A percentile compares a stretch with the other conserved stretches of the same genome.
Evolutionary conservation across 2,888 invertebrate species (phyloP).

Genomic region (Creontiades dilutus): DNA sequence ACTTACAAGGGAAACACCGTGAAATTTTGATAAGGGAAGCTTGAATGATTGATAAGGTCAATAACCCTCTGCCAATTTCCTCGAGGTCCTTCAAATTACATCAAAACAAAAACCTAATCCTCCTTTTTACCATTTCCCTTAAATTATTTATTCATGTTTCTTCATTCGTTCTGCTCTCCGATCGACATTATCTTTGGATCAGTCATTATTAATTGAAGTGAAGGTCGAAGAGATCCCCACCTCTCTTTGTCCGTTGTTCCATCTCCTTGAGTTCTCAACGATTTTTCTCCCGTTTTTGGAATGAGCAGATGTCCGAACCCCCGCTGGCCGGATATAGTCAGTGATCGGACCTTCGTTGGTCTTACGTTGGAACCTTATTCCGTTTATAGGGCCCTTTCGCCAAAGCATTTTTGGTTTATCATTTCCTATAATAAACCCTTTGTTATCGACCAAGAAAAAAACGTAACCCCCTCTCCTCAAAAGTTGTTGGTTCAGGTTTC

Average conservation of each 20-base stretch:
- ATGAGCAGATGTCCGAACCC: slow-evolving; percentile 50
- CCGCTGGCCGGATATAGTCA: slow-evolving; percentile 37
- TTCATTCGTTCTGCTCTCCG: slow-evolving; percentile 44
- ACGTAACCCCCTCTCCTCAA: no score
- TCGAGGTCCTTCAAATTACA: slow-evolving; percentile 68
- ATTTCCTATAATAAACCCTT: no score
- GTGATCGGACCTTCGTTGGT: neutral
- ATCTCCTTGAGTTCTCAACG: slow-evolving; percentile 47
- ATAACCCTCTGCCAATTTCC: slow-evolving; percentile 67
- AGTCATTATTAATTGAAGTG: slow-evolving; percentile 67
- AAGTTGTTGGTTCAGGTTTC: no score
- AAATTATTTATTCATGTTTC: slow-evolving; percentile 60
- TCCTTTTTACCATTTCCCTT: slow-evolving; percentile 67
- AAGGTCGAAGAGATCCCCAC: slow-evolving; percentile 37
- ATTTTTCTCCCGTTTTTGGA: slow-evolving; percentile 60
- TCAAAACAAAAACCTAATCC: slow-evolving; percentile 70
- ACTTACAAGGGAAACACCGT: slow-evolving; percentile 60
- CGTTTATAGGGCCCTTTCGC: no score
- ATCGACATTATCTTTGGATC: slow-evolving; percentile 68
- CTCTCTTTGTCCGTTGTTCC: neutral
- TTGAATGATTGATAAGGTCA: slow-evolving; percentile 68
- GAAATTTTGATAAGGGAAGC: slow-evolving; percentile 66
- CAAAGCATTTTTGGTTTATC: no score
- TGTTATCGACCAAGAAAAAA: no score
- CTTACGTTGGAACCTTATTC: no score